These are phyloP conservation scores for Nicator chloris DNA, from an alignment of 2,113 vertebrate genomes.

Conservation along the genomic window DNA sequence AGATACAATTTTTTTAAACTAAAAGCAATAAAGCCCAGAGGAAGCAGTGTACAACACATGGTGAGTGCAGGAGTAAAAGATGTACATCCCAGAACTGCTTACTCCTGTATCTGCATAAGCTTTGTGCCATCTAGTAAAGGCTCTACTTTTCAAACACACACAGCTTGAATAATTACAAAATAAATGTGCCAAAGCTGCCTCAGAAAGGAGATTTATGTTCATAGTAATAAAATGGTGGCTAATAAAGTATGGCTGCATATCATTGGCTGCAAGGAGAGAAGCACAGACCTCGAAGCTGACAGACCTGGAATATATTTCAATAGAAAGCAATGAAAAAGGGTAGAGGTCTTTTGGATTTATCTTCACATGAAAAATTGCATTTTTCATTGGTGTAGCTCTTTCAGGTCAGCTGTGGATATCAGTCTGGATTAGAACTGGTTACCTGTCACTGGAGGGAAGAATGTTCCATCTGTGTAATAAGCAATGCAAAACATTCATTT, in stretches of 20 bases:
- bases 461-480: neutral
- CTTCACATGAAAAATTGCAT: neutral
- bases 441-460: neutral
- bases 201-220: constrained; percentile 44
- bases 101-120: neutral
- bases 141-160: neutral
- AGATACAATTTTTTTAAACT: neutral
- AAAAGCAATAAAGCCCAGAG: neutral
- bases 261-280: neutral
- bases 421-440: neutral
- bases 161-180: neutral
- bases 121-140: neutral
- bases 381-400: neutral
- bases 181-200: constrained; percentile 64
- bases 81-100: neutral
- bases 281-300: neutral
- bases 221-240: neutral
- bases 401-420: neutral
- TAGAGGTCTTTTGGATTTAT: neutral
- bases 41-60: neutral
- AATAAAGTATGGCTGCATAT: constrained; percentile 1
- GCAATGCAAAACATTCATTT: neutral
- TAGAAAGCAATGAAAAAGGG: neutral
- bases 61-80: neutral
- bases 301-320: neutral